phyloP scores from a whole-genome alignment of 2,113 vertebrate genomes.

The Aix galericulata region DNA sequence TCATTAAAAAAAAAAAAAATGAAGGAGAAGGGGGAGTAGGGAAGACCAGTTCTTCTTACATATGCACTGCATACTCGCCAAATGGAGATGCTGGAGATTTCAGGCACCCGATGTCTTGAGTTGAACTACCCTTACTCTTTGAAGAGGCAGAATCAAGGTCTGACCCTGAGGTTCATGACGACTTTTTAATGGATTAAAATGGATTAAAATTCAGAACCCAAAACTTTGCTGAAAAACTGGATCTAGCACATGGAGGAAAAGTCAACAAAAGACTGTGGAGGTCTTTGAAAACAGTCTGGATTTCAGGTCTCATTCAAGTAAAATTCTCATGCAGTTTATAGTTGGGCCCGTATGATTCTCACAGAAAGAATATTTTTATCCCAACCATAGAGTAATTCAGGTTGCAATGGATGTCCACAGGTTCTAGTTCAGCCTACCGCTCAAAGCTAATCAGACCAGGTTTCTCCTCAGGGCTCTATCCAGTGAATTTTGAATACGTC shows the following conservation, averaged over 20 bases:
- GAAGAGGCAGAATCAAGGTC: background rate
- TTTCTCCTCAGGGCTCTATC: background rate
- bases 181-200: background rate
- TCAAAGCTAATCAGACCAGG: background rate
- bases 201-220: background rate
- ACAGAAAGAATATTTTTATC: background rate
- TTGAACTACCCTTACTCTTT: background rate
- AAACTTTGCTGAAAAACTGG: background rate
- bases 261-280: background rate
- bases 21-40: background rate
- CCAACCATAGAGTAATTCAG: background rate
- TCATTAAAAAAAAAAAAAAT: background rate
- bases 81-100: background rate
- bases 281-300: background rate
- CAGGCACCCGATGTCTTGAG: background rate
- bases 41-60: background rate
- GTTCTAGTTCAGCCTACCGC: background rate
- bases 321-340: background rate
- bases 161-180: background rate
- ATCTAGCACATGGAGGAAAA: background rate
- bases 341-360: background rate
- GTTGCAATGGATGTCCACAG: background rate
- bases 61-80: fast-evolving
- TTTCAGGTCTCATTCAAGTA: background rate
- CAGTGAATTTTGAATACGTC: background rate